Percentiles rank a stretch among this genome's conserved stretches.
Evolutionary conservation across 2,113 vertebrate species (phyloP).

Genomic region (Steatornis caripensis): DNA sequence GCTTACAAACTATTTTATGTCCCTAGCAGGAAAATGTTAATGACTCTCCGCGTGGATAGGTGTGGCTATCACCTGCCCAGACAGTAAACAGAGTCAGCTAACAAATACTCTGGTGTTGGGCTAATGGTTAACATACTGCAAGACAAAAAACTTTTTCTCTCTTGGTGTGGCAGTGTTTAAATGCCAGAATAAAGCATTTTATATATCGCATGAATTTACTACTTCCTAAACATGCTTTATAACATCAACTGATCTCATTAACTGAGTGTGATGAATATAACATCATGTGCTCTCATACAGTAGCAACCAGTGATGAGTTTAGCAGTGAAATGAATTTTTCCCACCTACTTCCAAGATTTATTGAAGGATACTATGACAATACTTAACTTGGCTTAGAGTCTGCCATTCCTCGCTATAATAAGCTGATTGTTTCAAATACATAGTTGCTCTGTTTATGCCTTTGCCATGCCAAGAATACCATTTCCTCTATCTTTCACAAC

Average conservation of each 20-base stretch:
- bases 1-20: not conserved
- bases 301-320: not conserved
- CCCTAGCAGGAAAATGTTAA: not conserved
- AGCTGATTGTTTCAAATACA: not conserved
- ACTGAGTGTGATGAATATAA: not conserved
- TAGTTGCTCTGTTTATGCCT: not conserved
- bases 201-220: not conserved
- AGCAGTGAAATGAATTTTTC: not conserved
- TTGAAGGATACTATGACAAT: not conserved
- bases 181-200: not conserved
- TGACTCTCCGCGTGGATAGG: not conserved
- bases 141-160: not conserved
- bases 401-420: not conserved
- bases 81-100: slow-evolving; percentile 21
- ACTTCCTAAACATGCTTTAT: not conserved
- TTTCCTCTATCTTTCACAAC: not conserved
- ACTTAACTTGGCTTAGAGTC: not conserved
- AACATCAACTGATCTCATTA: not conserved
- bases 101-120: not conserved
- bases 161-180: not conserved
- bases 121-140: not conserved
- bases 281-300: not conserved
- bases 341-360: not conserved
- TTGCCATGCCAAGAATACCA: not conserved
- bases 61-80: not conserved